Conservation (phyloP, 2,888 invertebrate genomes). For the Lithophane leautieri region DNA sequence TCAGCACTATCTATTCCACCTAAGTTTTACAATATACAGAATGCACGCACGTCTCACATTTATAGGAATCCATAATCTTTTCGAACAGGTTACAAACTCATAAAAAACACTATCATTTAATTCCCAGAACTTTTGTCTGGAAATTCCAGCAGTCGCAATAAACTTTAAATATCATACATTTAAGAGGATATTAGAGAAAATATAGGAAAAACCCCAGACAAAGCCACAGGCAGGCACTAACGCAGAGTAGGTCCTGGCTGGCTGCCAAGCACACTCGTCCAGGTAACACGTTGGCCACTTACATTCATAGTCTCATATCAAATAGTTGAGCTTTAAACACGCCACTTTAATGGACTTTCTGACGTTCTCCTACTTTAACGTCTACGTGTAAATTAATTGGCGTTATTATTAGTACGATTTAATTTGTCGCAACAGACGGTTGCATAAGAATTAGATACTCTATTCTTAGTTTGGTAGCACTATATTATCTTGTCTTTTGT, state of each 20-base stretch:
- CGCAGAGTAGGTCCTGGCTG: slow-evolving; percentile 68
- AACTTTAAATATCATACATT: slow-evolving; percentile 46
- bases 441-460: neutral
- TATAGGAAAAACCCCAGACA: slow-evolving; percentile 66
- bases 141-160: slow-evolving; percentile 46
- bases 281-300: slow-evolving; percentile 71
- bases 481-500: neutral
- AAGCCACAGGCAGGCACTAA: slow-evolving; percentile 65
- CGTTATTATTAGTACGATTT: neutral
- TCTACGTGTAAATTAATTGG: slow-evolving; percentile 23
- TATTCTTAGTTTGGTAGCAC: neutral
- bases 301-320: slow-evolving; percentile 62
- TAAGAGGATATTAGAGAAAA: slow-evolving; percentile 51
- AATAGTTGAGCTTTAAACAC: slow-evolving; percentile 49
- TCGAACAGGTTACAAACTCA: neutral
- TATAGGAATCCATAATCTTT: neutral
- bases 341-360: slow-evolving; percentile 42
- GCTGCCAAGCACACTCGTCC: slow-evolving; percentile 67
- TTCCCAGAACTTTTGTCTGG: slow-evolving; percentile 22
- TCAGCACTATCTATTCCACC: neutral
- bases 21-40: neutral
- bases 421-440: neutral
- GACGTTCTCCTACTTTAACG: slow-evolving; percentile 21
- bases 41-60: neutral
- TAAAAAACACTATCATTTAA: slow-evolving; percentile 3